phyloP scores from a whole-genome alignment of 23 tunicate genomes.

The Diplosoma virens region DNA sequence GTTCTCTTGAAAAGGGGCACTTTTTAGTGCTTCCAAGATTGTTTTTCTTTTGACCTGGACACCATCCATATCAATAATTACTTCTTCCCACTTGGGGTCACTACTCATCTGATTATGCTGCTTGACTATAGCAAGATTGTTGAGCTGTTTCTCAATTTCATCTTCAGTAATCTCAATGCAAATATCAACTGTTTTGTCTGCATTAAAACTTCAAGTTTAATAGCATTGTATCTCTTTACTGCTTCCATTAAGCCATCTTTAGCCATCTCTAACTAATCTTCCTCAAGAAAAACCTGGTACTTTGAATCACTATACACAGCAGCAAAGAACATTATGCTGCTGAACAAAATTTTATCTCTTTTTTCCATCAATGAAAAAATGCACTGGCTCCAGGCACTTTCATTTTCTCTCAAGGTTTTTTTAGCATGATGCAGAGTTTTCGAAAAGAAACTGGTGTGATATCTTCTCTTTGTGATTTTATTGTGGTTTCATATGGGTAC shows the following conservation, averaged over 20 bases:
- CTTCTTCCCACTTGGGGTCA: background rate
- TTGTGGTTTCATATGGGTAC: background rate
- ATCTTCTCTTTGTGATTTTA: background rate
- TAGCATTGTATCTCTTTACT: background rate
- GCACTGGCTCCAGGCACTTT: background rate
- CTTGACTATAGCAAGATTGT: background rate
- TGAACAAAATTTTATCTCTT: background rate
- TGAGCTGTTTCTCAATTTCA: background rate
- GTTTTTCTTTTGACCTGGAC: background rate
- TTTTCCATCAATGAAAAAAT: background rate
- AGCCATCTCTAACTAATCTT: background rate
- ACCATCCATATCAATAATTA: background rate
- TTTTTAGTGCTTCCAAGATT: background rate
- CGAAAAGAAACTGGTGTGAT: background rate
- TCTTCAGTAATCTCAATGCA: background rate
- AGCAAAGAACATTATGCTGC: conserved; percentile 11
- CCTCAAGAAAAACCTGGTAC: conserved; percentile 6
- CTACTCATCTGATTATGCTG: background rate
- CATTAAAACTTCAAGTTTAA: background rate
- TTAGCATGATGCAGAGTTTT: background rate
- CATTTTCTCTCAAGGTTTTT: background rate
- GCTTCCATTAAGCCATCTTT: background rate
- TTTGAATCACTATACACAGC: conserved; percentile 10
- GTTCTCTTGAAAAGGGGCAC: background rate
- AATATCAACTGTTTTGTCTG: background rate